Evolutionary conservation across 2,797 vertebrate genomes (phyloP).

Genomic region (Calcarius lapponicus): DNA sequence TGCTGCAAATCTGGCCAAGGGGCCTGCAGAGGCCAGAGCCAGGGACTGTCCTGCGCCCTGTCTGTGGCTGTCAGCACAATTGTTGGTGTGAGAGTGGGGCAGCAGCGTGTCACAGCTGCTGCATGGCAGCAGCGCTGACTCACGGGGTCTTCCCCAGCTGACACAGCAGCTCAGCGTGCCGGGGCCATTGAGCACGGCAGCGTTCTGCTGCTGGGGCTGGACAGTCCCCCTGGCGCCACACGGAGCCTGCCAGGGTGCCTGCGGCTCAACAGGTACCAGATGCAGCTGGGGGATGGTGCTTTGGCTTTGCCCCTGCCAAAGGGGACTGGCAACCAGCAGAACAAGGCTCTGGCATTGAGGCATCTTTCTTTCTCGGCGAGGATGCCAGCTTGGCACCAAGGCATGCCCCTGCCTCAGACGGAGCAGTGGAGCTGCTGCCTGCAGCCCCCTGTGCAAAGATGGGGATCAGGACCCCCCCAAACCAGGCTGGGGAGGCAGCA

Average conservation of each 20-base stretch:
- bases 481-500: not conserved
- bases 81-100: not conserved
- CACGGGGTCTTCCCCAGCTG: constrained; percentile 29
- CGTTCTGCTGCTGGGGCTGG: rapidly evolving
- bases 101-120: not conserved
- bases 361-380: not conserved
- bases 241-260: not conserved
- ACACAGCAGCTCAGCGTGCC: not conserved
- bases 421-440: not conserved
- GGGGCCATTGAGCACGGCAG: not conserved
- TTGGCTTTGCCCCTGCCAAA: not conserved
- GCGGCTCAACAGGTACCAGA: not conserved
- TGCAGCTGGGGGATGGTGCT: rapidly evolving
- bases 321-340: not conserved
- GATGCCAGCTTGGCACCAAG: not conserved
- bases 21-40: rapidly evolving
- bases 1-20: not conserved
- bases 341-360: not conserved
- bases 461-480: not conserved
- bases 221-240: rapidly evolving
- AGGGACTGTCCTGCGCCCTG: not conserved
- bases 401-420: not conserved
- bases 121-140: not conserved
- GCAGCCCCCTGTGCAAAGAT: not conserved
- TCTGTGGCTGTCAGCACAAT: not conserved